Evolutionary conservation across 2,888 invertebrate genomes (phyloP), one percentile per base, ranked within the genome.

Genomic region (Drosophila ustulata): DNA sequence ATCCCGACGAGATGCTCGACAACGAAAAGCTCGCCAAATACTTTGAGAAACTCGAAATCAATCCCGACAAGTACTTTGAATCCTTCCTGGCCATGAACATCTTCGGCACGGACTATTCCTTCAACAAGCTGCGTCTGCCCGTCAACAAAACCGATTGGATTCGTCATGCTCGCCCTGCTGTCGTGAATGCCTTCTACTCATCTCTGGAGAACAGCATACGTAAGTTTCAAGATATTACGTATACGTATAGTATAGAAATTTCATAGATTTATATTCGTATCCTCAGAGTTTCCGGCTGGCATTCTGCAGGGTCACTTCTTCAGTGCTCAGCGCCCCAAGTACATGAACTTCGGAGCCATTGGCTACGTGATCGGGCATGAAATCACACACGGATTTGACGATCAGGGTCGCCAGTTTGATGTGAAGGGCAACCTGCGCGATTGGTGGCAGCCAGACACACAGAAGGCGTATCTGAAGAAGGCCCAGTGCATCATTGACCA

Each of bases 271-370:
- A 25, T 8, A 5, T 18, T 63, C 0, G 11, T 9, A 7, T 0
- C 11, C 8, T 4, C 55, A 98, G 98, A 97, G 93, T 97, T 98
- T 93, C 98, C 98, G 0, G 98, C 98, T 79, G 98, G 98, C 73
- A 98, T 98, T 74, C 93, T 98, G 1, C 98, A 98, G 94, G 98
- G 97, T 2, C 95, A 96, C 1, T 98, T 98, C 94, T 98, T 98
- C 93, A 96, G 95, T 62, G 96, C 96, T 57, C 95, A 96, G 50
- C 95, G 98, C 25, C 98, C 98, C 0, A 95, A 95, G 78, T 98
- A 97, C 91, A 96, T 98, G 96, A 98, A 98, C 92, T 98, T 96
- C 83, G 97, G 97, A 23, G 96, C 97, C 3, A 97, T 98, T 73
- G 98, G 98, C 3, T 97, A 96, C 88, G 96, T 98, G 3, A 97